phyloP scores from a whole-genome alignment of 2,888 invertebrate species.

The Trachelus troglodyta region DNA sequence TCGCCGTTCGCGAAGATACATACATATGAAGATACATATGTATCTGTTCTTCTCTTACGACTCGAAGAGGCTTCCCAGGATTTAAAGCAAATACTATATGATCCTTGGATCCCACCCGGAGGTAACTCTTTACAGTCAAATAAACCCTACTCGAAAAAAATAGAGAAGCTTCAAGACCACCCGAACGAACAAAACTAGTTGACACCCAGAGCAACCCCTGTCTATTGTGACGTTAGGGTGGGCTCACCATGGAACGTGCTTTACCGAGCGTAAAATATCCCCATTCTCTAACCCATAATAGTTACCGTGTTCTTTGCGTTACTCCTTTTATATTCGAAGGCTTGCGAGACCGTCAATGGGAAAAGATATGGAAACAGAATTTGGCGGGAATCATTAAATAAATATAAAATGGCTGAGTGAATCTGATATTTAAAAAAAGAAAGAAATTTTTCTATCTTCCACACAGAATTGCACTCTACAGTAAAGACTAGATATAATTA shows the following conservation, averaged over 20 bases:
- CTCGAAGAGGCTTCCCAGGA: neutral
- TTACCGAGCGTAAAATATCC: constrained; percentile 62
- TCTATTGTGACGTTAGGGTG: constrained; percentile 38
- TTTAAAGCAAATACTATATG: neutral
- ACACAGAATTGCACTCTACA: neutral
- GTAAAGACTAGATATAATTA: neutral
- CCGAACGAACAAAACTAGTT: constrained; percentile 54
- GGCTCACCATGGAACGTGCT: constrained; percentile 47
- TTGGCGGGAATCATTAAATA: neutral
- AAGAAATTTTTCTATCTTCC: neutral
- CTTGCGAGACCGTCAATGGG: constrained; percentile 24
- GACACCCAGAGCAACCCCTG: constrained; percentile 50
- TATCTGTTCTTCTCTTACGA: neutral
- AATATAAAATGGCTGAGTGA: neutral
- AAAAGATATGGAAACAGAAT: neutral
- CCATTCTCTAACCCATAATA: constrained; percentile 58
- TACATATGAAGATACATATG: neutral
- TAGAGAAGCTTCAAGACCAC: constrained; percentile 36
- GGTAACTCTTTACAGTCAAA: constrained; percentile 3
- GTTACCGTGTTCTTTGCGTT: constrained; percentile 46
- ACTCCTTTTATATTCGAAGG: constrained; percentile 45
- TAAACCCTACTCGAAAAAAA: constrained; percentile 22
- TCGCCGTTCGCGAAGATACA: neutral
- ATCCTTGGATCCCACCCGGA: neutral
- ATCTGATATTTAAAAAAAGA: neutral